Base-by-base conservation (phyloP, 2,888 invertebrate genomes). In the Lacanobia oleracea region DNA sequence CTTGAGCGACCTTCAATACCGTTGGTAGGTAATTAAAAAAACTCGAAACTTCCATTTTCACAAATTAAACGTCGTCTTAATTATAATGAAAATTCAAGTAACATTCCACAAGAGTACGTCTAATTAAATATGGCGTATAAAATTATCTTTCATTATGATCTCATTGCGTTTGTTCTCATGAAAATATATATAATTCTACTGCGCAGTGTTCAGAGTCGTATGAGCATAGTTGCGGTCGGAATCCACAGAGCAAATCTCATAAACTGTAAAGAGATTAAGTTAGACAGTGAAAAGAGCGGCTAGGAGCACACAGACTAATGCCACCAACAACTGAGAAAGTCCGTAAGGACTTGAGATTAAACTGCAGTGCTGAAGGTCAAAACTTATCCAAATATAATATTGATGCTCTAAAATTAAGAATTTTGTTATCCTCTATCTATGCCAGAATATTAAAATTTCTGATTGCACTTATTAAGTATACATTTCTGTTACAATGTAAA, bases 61-160 rank as follows among this genome's bases (percentile, higher is more conserved):
- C 57, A 75, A 57, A 69, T 66, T 21, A 63, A 57, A 48, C 48
- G 48, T 71, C 72, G 48, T 71, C 72, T 82, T 82, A 65, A 75
- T 71, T 72, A 72, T 64, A 74, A 82, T 75, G 70, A 77, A 78
- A 84, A 64, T 65, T 77, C 50, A 77, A 80, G 73, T 72, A 59
- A 76, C 67, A 81, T 75, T 69, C 77, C 72, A 70, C 62, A 37
- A 63, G 51, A 56, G 65, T 68, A 71, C 71, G 78, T 67, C 56
- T 65, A 73, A 78, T 84, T 78, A 78, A 76, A 76, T 70, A 81
- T 67, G 59, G 67, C 71, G 72, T 70, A 76, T 81, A 72, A 84
- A 81, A 83, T 86, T 79, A 82, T 82, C 73, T 75, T 81, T 76
- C 75, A 83, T 87, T 82, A 82, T 84, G 84, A 84, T 85, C 81